Evolutionary conservation across 2,797 vertebrate genomes (phyloP).

Genomic region (Poeciliopsis infans): DNA sequence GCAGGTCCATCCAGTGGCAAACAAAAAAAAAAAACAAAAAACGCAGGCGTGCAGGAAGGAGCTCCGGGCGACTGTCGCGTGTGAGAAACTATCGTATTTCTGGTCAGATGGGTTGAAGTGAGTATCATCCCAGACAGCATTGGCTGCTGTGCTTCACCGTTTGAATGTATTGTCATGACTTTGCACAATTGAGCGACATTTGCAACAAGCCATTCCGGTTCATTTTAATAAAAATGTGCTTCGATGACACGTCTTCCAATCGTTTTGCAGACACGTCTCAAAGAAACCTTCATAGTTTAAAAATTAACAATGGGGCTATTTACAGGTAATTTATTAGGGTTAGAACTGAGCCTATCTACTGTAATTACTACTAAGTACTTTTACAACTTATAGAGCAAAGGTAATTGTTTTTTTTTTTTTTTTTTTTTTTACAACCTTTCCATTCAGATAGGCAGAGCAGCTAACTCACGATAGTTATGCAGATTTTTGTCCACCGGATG

Average conservation of each 20-base stretch:
- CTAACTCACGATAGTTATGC: background rate
- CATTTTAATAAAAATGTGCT: background rate
- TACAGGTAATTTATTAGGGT: background rate
- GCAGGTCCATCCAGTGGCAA: no score
- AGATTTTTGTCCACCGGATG: no score
- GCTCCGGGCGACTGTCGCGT: background rate
- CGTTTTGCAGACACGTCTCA: background rate
- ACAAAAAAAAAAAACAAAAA: background rate
- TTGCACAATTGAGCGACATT: background rate
- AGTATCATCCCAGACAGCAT: background rate
- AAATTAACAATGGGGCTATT: background rate
- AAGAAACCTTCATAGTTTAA: background rate
- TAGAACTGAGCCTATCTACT: background rate
- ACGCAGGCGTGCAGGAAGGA: background rate
- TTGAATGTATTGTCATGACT: slow-evolving; percentile 17
- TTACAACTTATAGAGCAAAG: background rate
- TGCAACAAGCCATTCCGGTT: background rate
- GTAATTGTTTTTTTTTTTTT: no score
- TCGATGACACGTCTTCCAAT: no score
- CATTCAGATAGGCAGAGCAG: background rate
- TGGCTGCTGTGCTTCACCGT: background rate
- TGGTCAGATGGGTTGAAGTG: background rate
- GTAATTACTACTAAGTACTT: background rate
- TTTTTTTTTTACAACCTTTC: background rate
- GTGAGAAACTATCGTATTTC: background rate